Conservation (phyloP, 2,113 vertebrate species). For the Burhinus bistriatus region DNA sequence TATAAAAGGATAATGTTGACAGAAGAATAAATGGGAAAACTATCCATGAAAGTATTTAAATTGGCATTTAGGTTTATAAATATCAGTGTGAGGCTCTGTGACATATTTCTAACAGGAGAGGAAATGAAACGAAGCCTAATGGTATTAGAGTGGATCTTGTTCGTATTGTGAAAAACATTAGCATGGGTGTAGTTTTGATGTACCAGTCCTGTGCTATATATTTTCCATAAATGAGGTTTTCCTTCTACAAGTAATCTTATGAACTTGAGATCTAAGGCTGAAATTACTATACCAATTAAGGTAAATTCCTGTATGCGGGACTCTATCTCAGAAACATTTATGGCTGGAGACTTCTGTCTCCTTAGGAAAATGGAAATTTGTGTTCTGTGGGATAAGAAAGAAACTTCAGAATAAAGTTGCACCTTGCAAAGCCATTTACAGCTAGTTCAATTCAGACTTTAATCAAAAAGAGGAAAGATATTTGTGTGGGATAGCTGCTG, state of each 20-base stretch:
- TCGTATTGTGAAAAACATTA: neutral
- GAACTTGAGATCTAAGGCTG: neutral
- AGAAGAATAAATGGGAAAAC: neutral
- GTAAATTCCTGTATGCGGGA: neutral
- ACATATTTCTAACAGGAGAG: neutral
- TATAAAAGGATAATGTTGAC: neutral
- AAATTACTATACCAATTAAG: neutral
- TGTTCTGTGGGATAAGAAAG: neutral
- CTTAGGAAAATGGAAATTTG: neutral
- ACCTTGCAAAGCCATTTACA: neutral
- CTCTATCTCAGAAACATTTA: neutral
- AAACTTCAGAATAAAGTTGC: neutral
- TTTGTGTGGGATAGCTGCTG: neutral
- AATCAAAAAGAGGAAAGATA: neutral
- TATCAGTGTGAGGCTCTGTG: neutral
- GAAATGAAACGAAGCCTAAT: neutral
- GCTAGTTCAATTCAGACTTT: neutral
- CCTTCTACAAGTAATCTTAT: neutral
- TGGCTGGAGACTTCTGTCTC: neutral
- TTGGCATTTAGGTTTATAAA: neutral
- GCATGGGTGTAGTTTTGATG: neutral
- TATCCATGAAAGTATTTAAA: neutral
- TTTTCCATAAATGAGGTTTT: neutral
- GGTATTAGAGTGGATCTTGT: neutral
- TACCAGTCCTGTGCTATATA: neutral